A percentile compares a stretch with the other conserved stretches of the same genome.
Evolutionary conservation across 2,888 invertebrate genomes (phyloP).

Genomic region (Chesias legatella): DNA sequence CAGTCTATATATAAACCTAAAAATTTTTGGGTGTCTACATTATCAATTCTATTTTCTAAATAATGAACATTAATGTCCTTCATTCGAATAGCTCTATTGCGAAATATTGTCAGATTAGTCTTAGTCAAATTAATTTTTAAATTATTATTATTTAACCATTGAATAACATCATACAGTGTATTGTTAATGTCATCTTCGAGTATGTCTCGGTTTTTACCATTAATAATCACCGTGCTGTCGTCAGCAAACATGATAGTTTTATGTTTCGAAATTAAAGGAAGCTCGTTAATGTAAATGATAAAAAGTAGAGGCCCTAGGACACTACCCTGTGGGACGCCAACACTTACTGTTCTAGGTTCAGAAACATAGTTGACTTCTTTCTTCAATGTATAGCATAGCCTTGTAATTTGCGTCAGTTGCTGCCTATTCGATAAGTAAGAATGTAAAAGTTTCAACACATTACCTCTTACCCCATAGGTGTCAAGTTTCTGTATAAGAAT

Average conservation of each 20-base stretch:
- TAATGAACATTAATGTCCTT: not conserved
- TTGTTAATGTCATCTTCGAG: not conserved
- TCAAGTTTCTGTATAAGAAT: not conserved
- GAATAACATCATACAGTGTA: not conserved
- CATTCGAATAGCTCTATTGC: not conserved
- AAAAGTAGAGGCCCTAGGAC: not conserved
- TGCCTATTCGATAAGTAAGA: not conserved
- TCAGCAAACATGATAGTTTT: not conserved
- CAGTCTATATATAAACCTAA: not conserved
- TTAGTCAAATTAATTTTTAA: not conserved
- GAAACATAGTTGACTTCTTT: no score
- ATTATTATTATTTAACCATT: constrained; percentile 1
- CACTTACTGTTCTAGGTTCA: no score
- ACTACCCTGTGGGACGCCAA: no score
- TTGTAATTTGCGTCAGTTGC: no score
- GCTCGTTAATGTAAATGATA: not conserved
- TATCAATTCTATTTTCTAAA: not conserved
- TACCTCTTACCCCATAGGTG: not conserved
- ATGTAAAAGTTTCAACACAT: not conserved
- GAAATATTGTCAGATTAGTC: constrained; percentile 1
- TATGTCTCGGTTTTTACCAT: no score
- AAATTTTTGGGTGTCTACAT: constrained; percentile 1
- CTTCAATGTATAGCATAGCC: no score
- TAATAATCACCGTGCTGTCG: not conserved
- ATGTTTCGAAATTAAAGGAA: not conserved